Base-by-base conservation (phyloP, 2,113 vertebrate genomes). In the Eolophus roseicapilla region DNA sequence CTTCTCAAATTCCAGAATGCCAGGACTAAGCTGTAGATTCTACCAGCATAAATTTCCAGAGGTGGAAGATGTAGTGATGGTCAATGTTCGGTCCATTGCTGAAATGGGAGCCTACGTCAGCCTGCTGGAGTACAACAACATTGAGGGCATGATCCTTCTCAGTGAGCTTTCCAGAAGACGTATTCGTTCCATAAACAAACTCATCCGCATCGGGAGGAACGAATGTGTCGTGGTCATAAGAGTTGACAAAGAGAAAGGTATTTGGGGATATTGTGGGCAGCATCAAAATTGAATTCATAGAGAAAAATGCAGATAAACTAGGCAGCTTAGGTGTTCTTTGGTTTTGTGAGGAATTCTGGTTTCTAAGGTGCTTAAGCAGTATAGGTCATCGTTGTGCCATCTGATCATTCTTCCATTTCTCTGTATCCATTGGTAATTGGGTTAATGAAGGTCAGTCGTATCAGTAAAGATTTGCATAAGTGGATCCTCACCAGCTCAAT, bases 41-140 rank as follows among this genome's bases (percentile, higher is more conserved):
- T 99, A 99, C 98, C 99, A 99, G 60, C 99, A 99, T 96, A 99
- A 99, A 95, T 99, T 99, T 97, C 99, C 99, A 16, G 99, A 99
- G 95, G 99, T 99, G 97, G 99, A 99, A 95, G 99, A 99, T 97
- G 99, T 99, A 6, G 99, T 99, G 94, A 99, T 99, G 99, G 99
- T 99, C 92, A 99, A 99, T 2, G 99, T 99, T 44, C 97, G 99
- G 43, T 99, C 99, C 97, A 99, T 99, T 92, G 99, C 99, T 3
- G 99, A 99, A 97, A 99, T 99, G 99, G 99, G 99, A 7, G 99
- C 99, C 82, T 99, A 99, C 3, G 99, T 99, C 97, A 99, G 99
- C 98, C 98, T 99, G 33, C 89, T 99, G 97, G 99, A 99, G 86
- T 99, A 99, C 97, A 99, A 99, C 98, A 99, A 99, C 96, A 99